These are phyloP conservation scores for Cephus cinctus DNA, from an alignment of 1,140 invertebrate species.

Conservation along the genomic window DNA sequence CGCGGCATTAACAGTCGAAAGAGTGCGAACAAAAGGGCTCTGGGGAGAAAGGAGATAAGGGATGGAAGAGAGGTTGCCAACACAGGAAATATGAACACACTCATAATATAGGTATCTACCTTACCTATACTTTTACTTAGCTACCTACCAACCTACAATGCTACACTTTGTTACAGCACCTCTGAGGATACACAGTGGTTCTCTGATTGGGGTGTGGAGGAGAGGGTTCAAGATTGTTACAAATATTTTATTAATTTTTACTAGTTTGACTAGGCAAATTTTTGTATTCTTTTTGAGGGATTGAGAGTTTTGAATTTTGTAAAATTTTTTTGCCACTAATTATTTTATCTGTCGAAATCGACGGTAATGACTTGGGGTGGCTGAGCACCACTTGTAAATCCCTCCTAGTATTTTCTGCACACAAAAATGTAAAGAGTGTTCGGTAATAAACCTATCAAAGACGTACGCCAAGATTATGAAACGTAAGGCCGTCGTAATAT, in stretches of 20 bases:
- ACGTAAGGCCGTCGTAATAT: background rate
- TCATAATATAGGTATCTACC: slow-evolving; percentile 21
- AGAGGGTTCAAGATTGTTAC: too few species aligned
- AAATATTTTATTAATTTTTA: too few species aligned
- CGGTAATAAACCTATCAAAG: slow-evolving; percentile 11
- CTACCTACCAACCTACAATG: background rate
- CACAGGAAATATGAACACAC: slow-evolving; percentile 51
- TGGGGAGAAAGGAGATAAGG: slow-evolving; percentile 45
- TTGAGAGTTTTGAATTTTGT: background rate
- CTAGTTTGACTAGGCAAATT: too few species aligned
- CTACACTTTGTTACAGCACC: background rate
- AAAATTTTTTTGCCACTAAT: background rate
- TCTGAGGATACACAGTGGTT: background rate
- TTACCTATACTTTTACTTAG: background rate
- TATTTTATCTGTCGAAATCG: background rate
- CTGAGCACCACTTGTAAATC: background rate
- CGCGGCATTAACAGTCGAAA: slow-evolving; percentile 55
- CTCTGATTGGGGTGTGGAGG: background rate
- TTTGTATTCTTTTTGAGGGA: background rate
- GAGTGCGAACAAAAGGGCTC: slow-evolving; percentile 55
- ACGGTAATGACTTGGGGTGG: background rate
- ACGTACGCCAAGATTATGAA: background rate
- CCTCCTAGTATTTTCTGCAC: background rate
- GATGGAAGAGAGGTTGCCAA: slow-evolving; percentile 38
- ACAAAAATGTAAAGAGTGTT: background rate